A percentile compares a stretch with the other conserved stretches of the same genome.
Conservation (phyloP, 2,888 invertebrate genomes). For the Bugula neritina region DNA sequence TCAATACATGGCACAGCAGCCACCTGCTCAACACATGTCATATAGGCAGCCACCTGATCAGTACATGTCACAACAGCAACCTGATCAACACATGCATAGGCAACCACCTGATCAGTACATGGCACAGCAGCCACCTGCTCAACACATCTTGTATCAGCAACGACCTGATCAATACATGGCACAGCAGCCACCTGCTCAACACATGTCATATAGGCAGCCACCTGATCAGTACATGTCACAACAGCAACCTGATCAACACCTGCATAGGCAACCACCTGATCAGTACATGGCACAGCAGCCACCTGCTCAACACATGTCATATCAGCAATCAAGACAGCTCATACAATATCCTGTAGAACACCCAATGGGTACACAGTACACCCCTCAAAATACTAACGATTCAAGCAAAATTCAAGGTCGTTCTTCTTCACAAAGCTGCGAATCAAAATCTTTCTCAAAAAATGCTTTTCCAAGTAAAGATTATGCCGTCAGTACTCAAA, state of each 20-base stretch:
- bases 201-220: background rate
- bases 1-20: background rate
- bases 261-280: background rate
- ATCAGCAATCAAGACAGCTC: background rate
- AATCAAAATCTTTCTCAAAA: background rate
- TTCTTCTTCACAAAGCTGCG: background rate
- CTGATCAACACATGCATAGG: background rate
- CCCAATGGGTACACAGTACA: background rate
- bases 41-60: background rate
- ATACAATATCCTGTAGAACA: background rate
- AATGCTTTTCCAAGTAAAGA: background rate
- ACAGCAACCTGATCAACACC: background rate
- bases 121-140: background rate
- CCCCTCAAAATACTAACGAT: background rate
- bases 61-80: background rate
- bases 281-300: constrained; percentile 7
- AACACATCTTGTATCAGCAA: background rate
- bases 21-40: background rate
- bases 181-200: background rate
- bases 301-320: background rate
- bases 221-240: background rate
- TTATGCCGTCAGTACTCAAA: background rate
- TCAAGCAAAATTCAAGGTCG: background rate
- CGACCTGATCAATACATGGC: background rate
- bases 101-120: background rate